A percentile compares a stretch with the other conserved stretches of the same genome.
phyloP scores from a whole-genome alignment of 2,888 invertebrate species.

The Melinopterus prodromus region DNA sequence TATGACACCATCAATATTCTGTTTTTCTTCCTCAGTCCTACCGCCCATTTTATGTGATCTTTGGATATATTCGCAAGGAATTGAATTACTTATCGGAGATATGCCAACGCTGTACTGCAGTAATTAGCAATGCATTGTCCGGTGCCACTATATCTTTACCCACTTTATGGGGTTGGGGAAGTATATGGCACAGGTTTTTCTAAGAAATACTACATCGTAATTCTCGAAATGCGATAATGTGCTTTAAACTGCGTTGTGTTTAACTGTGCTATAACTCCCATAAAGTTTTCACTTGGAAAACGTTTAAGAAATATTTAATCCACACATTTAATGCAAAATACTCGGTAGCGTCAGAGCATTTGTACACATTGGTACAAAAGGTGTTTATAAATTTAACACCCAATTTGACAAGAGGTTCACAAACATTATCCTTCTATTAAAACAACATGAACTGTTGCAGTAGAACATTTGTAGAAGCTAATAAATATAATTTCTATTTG shows the following conservation, averaged over 20 bases:
- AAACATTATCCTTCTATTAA: background rate
- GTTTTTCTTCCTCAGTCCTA: background rate
- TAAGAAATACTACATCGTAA: background rate
- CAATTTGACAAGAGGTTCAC: slow-evolving; percentile 8
- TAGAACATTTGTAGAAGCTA: too few relatives aligned
- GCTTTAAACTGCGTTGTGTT: background rate
- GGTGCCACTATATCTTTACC: background rate
- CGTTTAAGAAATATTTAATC: too few relatives aligned
- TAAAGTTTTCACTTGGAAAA: background rate
- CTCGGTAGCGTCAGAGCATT: background rate
- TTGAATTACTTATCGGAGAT: background rate
- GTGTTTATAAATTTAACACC: slow-evolving; percentile 15
- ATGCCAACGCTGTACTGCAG: background rate
- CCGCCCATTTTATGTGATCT: background rate
- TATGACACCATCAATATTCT: slow-evolving; percentile 25
- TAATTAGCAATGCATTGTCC: background rate
- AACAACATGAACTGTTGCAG: too few relatives aligned
- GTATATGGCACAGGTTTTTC: background rate
- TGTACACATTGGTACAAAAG: slow-evolving; percentile 12
- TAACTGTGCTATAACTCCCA: background rate
- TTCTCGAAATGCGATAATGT: background rate
- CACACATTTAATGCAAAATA: slow-evolving; percentile 21
- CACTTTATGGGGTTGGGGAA: background rate
- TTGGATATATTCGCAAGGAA: background rate
- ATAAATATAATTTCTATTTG: too few relatives aligned